phyloP scores from a whole-genome alignment of 2,888 invertebrate species.

The Pardosa pseudoannulata region DNA sequence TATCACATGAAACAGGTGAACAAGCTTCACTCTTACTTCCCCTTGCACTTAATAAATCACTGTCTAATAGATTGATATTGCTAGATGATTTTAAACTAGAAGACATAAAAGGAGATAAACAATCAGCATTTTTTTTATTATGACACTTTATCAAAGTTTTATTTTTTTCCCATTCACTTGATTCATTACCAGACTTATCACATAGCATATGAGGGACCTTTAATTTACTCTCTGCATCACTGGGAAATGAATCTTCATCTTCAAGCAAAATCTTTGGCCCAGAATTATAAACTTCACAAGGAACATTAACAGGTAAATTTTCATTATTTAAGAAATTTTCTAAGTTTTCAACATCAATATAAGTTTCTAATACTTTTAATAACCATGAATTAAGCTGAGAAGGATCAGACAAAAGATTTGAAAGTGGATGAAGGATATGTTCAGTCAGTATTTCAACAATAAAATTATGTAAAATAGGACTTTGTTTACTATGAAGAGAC shows the following conservation, averaged over 20 bases:
- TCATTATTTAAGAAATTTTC: background rate
- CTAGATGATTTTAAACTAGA: conserved; percentile 49
- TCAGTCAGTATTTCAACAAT: conserved; percentile 69
- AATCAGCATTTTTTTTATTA: background rate
- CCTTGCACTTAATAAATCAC: conserved; percentile 22
- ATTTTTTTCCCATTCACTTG: background rate
- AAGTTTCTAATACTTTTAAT: conserved; percentile 32
- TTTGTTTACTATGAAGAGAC: conserved; percentile 38
- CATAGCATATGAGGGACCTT: background rate
- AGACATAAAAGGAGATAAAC: conserved; percentile 35
- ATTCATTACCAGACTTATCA: background rate
- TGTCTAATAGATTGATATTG: conserved; percentile 46
- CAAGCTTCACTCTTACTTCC: background rate
- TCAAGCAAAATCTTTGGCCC: conserved; percentile 46
- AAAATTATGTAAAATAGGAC: conserved; percentile 51
- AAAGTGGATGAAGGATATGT: conserved; percentile 73
- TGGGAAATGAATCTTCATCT: conserved; percentile 28
- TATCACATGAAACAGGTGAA: conserved; percentile 31
- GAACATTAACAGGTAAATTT: background rate
- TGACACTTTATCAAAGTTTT: background rate
- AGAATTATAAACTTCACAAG: background rate
- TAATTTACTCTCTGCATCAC: background rate
- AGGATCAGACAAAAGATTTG: conserved; percentile 74
- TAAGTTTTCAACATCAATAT: background rate
- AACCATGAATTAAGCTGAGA: conserved; percentile 67